Percentiles rank a stretch among this genome's conserved stretches.
Conservation (phyloP, 2,797 vertebrate species). For the Sternarchorhynchus goeldii region DNA sequence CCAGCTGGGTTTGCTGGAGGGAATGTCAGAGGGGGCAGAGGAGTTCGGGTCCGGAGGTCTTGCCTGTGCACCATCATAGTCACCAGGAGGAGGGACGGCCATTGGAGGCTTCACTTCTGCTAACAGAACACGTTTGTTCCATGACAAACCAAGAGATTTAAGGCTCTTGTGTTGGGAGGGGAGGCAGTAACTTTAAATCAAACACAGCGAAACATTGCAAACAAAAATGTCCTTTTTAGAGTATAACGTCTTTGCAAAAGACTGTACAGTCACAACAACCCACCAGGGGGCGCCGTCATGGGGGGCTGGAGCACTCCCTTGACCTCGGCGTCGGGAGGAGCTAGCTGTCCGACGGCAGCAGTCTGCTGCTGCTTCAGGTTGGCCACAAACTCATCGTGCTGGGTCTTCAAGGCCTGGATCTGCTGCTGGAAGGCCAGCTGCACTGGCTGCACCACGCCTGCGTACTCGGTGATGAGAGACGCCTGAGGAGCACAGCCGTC, state of each 20-base stretch:
- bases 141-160: too few species aligned
- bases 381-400: slow-evolving; percentile 91
- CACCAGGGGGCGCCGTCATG: slow-evolving; percentile 73
- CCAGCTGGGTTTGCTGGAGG: slow-evolving; percentile 88
- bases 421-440: slow-evolving; percentile 97
- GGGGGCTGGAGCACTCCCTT: slow-evolving; percentile 65
- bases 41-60: slow-evolving; percentile 82
- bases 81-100: slow-evolving; percentile 77
- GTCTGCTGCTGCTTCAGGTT: slow-evolving; percentile 84
- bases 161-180: too few species aligned
- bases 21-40: slow-evolving; percentile 82
- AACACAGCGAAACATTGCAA: too few species aligned
- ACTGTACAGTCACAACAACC: slow-evolving; percentile 46
- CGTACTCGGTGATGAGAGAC: slow-evolving; percentile 89
- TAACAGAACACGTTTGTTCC: slow-evolving; percentile 45
- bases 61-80: slow-evolving; percentile 81
- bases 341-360: slow-evolving; percentile 60
- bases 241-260: too few species aligned
- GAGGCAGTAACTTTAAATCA: too few species aligned
- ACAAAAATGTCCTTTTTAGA: too few species aligned
- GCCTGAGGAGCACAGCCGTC: slow-evolving; percentile 72
- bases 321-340: slow-evolving; percentile 61
- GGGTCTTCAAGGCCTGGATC: slow-evolving; percentile 90
- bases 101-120: slow-evolving; percentile 86
- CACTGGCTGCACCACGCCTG: slow-evolving; percentile 88